Conservation (phyloP, 2,113 vertebrate species). For the Thamnaconus septentrionalis region DNA sequence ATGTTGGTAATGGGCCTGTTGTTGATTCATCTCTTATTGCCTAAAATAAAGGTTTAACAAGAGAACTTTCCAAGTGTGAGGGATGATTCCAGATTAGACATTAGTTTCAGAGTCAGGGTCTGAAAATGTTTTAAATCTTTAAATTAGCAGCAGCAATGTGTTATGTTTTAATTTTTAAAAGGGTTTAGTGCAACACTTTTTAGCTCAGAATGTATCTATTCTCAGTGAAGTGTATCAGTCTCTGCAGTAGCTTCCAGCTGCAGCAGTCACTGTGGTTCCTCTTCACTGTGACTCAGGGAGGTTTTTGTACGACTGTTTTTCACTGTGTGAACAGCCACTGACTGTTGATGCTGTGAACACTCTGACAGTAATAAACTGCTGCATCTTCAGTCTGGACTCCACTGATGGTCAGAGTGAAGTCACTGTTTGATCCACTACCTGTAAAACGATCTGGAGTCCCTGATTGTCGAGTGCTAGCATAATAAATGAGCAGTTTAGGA, state of each 20-base stretch:
- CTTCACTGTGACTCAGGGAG: not conserved
- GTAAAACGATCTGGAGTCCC: not conserved
- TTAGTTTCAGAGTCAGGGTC: too few species aligned
- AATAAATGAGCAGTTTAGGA: not conserved
- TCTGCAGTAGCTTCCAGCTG: not conserved
- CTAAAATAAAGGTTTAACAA: too few species aligned
- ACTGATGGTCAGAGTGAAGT: not conserved
- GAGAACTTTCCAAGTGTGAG: too few species aligned
- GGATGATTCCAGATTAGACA: too few species aligned
- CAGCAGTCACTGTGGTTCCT: not conserved
- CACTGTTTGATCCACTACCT: not conserved
- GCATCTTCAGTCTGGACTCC: not conserved
- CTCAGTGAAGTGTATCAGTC: not conserved
- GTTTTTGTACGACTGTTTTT: conserved; percentile 32
- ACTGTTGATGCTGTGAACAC: not conserved
- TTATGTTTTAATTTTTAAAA: too few species aligned
- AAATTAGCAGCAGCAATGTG: too few species aligned
- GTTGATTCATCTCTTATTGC: too few species aligned
- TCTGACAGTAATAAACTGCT: not conserved
- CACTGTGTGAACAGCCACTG: not conserved
- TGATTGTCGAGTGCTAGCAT: not conserved
- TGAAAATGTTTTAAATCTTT: too few species aligned
- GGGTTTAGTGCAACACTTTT: too few species aligned
- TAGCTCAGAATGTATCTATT: not conserved
- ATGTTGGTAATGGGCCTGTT: too few species aligned